phyloP scores from a whole-genome alignment of 1,140 invertebrate genomes.

The Bacillus rossius region DNA sequence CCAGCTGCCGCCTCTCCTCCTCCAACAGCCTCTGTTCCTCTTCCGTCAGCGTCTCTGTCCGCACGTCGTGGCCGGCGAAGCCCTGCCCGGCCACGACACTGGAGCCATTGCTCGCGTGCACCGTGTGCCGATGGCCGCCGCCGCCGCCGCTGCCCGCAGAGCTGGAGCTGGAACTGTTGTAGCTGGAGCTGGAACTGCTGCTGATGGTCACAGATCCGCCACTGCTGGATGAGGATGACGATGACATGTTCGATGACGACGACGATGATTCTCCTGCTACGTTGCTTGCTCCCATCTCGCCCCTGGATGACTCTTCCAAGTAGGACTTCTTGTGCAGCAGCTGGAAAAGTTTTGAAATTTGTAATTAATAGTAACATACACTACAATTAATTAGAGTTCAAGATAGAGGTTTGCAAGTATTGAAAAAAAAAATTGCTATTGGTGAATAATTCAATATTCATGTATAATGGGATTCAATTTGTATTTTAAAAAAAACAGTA shows the following conservation, averaged over 20 bases:
- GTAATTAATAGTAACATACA: too few species aligned
- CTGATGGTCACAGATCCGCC: background rate
- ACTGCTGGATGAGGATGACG: background rate
- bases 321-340: conserved; percentile 12
- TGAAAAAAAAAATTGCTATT: too few species aligned
- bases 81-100: background rate
- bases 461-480: too few species aligned
- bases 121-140: background rate
- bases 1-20: conserved; percentile 4
- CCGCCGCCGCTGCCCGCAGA: too few species aligned
- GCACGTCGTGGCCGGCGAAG: background rate
- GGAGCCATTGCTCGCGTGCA: background rate
- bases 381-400: too few species aligned
- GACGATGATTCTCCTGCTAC: background rate
- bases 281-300: background rate
- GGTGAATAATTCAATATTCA: too few species aligned
- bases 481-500: too few species aligned
- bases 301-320: conserved; percentile 15
- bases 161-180: conserved; percentile 6
- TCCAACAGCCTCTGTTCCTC: conserved; percentile 9
- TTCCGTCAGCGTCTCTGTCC: conserved; percentile 4
- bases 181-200: conserved; percentile 5
- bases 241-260: background rate
- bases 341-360: too few species aligned
- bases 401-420: too few species aligned